Evolutionary conservation across 2,888 invertebrate species (phyloP).

Genomic region (Pterostichus niger): DNA sequence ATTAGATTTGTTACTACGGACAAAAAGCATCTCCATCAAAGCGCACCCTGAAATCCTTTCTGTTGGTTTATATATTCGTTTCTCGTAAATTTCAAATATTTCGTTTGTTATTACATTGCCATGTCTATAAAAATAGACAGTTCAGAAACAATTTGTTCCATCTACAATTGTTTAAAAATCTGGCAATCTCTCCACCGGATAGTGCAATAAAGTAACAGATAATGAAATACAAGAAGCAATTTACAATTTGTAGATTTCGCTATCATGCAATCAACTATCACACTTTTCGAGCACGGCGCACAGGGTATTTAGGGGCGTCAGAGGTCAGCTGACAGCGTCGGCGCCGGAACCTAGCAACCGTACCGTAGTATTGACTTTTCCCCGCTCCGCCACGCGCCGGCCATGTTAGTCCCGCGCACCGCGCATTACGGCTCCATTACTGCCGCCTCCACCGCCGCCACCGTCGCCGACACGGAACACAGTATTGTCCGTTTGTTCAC

Average conservation of each 20-base stretch:
- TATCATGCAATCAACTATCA: neutral
- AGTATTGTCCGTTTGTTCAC: constrained; percentile 43
- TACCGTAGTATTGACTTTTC: constrained; percentile 64
- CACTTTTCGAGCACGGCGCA: neutral
- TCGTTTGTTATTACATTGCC: too few relatives aligned
- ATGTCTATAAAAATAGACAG: too few relatives aligned
- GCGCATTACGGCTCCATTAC: constrained; percentile 54
- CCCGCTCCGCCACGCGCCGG: constrained; percentile 37
- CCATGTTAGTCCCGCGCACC: constrained; percentile 39
- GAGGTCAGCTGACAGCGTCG: constrained; percentile 48
- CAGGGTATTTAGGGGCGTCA: constrained; percentile 34
- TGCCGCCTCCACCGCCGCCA: constrained; percentile 22
- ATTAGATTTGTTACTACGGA: too few relatives aligned
- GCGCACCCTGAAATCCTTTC: too few relatives aligned
- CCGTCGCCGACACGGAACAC: constrained; percentile 18
- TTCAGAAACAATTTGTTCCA: too few relatives aligned
- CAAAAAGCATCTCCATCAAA: too few relatives aligned
- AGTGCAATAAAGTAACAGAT: too few relatives aligned
- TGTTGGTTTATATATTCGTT: too few relatives aligned
- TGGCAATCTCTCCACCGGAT: too few relatives aligned
- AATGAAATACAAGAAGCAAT: too few relatives aligned
- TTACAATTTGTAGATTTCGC: neutral
- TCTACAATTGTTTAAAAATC: too few relatives aligned
- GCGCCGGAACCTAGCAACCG: constrained; percentile 65
- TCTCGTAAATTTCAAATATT: too few relatives aligned